Evolutionary conservation across 2,113 vertebrate genomes (phyloP), one percentile per base, ranked within the genome.

Genomic region (Coregonus clupeaformis): DNA sequence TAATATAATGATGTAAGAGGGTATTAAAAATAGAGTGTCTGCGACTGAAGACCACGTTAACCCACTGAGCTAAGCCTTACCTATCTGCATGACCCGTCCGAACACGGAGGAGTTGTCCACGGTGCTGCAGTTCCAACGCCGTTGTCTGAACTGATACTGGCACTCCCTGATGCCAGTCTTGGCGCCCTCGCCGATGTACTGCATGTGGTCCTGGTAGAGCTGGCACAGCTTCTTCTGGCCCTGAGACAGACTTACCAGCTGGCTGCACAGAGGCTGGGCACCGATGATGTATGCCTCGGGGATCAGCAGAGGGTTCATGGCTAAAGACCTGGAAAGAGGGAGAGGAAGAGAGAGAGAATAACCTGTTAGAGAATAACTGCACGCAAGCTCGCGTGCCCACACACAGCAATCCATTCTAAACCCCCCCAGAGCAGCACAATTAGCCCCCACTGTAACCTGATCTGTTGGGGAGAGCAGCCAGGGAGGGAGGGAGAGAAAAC

Each of bases 271-370:
- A 5, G 98, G 97, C 91, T 98, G 97, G 3, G 97, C 97, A n/a
- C 98, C 97, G 4, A 99, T 97, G 93, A 99, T 99, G 87, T 97
- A 98, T 97, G 98, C 95, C 90, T 99, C 98, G 0, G 97, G 97
- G 71, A 97, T 94, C 92, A 98, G 97, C 83, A 98, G 95, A 0
- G 98, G 97, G 86, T 94, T 98, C 94, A 98, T 90, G 55, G 96
- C 98, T 77, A 99, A 88, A 1, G 97, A 98, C 97, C 98, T 99
- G 52, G 52, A 77, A 98, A 49, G 52, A 77, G 11, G 30, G 27
- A 14, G 13, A 29, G 5, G 30, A 7, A 36, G 42, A 27, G 27
- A 27, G 27, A 27, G 27, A 27, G 27, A 27, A 27, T 25, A 62
- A 27, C 1, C 27, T 27, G 27, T 27, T 27, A 27, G 1, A 27